A percentile compares a stretch with the other conserved stretches of the same genome.
These are phyloP conservation scores for Gobio occitaniae DNA, from an alignment of 2,797 vertebrate genomes.

Conservation along the genomic window DNA sequence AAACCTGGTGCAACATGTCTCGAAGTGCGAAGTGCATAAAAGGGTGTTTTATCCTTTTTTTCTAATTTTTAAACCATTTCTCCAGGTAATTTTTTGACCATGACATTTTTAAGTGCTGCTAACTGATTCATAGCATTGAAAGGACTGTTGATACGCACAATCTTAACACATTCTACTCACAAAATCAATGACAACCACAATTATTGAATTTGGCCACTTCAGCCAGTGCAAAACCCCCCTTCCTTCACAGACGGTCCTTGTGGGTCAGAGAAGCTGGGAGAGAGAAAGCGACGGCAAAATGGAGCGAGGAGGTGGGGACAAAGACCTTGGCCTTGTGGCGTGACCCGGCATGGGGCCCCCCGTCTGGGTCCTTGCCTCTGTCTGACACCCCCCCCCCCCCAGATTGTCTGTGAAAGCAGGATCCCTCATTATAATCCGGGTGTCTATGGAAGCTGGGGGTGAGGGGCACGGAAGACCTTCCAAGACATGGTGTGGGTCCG, in stretches of 20 bases:
- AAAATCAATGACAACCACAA: conserved; percentile 30
- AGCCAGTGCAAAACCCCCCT: background rate
- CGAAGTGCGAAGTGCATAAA: background rate
- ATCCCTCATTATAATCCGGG: conserved; percentile 54
- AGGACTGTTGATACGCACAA: conserved; percentile 13
- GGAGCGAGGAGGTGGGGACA: conserved; percentile 40
- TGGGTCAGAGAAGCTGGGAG: conserved; percentile 9
- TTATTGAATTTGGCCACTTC: conserved; percentile 37
- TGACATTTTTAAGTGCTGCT: background rate
- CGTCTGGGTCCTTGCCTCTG: conserved; percentile 76
- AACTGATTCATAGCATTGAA: background rate
- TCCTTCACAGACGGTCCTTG: conserved; percentile 12
- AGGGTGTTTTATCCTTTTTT: background rate
- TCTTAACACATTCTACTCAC: conserved; percentile 29
- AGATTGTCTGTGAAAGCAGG: conserved; percentile 39
- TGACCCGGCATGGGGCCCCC: conserved; percentile 76
- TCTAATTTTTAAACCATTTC: background rate
- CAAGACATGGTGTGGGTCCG: conserved; percentile 77
- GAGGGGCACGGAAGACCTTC: conserved; percentile 52
- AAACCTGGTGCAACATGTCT: background rate
- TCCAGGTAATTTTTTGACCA: background rate
- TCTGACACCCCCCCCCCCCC: conserved; percentile 64
- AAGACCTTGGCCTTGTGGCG: conserved; percentile 79
- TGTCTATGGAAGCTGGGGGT: conserved; percentile 49
- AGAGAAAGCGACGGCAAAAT: conserved; percentile 15